These are phyloP conservation scores for Hedya salicella DNA, from an alignment of 2,888 invertebrate genomes.

Conservation along the genomic window DNA sequence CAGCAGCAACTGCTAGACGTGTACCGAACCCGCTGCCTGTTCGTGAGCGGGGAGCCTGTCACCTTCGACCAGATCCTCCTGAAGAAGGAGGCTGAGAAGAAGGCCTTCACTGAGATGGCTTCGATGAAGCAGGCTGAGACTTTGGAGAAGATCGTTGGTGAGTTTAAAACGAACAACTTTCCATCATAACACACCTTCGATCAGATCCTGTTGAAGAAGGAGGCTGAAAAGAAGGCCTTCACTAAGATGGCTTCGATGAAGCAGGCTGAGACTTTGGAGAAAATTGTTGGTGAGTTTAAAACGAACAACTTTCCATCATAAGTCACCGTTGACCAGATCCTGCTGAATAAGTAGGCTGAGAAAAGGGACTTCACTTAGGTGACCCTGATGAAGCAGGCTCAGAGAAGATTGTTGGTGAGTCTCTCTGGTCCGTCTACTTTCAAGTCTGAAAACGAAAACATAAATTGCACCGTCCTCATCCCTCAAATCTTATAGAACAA, in stretches of 20 bases:
- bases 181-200: constrained; percentile 64
- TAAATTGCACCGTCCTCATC: too few species aligned
- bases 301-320: too few species aligned
- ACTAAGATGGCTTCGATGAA: constrained; percentile 81
- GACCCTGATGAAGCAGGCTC: too few species aligned
- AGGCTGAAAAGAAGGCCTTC: constrained; percentile 78
- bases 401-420: too few species aligned
- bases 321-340: too few species aligned
- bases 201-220: constrained; percentile 76
- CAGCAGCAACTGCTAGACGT: constrained; percentile 79
- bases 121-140: constrained; percentile 80
- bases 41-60: constrained; percentile 80
- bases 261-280: constrained; percentile 81
- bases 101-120: constrained; percentile 82
- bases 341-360: too few species aligned
- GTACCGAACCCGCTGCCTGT: constrained; percentile 80
- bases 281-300: constrained; percentile 68
- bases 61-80: constrained; percentile 80
- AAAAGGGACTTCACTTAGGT: too few species aligned
- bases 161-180: constrained; percentile 44
- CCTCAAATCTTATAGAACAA: too few species aligned
- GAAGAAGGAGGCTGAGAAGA: constrained; percentile 75
- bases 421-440: too few species aligned
- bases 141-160: constrained; percentile 77
- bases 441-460: too few species aligned